Percentiles rank a stretch among this genome's conserved stretches.
phyloP scores from a whole-genome alignment of 2,888 invertebrate genomes.

The Athalia rosae region DNA sequence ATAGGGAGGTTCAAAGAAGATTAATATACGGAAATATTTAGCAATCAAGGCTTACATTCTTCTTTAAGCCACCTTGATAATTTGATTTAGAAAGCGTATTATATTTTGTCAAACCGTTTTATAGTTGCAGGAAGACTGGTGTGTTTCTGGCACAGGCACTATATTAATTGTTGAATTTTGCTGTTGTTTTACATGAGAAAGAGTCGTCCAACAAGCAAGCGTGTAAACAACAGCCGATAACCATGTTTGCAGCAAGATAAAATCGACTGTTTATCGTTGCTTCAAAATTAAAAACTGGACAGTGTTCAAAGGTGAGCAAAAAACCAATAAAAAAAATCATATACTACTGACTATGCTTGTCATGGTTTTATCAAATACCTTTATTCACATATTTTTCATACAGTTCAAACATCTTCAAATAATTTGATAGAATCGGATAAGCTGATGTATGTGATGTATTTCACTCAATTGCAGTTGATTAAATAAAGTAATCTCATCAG shows the following conservation, averaged over 20 bases:
- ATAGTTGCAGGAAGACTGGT: constrained; percentile 14
- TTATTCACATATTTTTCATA: background rate
- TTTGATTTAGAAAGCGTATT: constrained; percentile 2
- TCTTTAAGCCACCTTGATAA: background rate
- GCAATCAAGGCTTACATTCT: background rate
- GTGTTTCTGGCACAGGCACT: background rate
- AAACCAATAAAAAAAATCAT: background rate
- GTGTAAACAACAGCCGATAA: constrained; percentile 37
- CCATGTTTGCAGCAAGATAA: constrained; percentile 35
- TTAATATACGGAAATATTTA: background rate
- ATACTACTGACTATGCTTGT: background rate
- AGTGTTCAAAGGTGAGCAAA: background rate
- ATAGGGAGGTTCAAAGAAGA: background rate
- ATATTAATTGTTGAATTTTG: constrained; percentile 13
- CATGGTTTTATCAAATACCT: background rate
- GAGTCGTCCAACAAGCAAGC: constrained; percentile 26
- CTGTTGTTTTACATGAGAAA: constrained; percentile 19
- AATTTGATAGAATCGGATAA: too few species aligned
- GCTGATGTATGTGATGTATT: too few species aligned
- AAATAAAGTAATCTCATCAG: background rate
- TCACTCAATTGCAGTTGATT: too few species aligned
- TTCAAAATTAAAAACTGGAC: constrained; percentile 21
- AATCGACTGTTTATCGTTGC: constrained; percentile 11
- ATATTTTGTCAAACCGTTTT: constrained; percentile 1
- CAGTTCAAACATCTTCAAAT: too few species aligned